These are phyloP conservation scores for Solenopsis fugax DNA, from an alignment of 1,140 invertebrate species.

Conservation along the genomic window DNA sequence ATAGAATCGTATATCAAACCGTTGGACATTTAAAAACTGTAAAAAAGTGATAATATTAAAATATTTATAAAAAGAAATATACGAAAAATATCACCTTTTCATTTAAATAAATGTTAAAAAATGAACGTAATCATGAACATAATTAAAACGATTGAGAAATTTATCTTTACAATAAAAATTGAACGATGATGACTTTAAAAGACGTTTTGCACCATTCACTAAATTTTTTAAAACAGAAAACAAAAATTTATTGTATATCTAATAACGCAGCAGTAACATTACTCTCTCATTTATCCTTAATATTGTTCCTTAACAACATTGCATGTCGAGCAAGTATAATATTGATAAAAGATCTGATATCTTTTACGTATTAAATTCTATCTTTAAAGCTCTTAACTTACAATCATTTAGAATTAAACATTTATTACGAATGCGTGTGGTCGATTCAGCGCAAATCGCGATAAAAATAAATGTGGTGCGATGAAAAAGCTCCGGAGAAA, in stretches of 20 bases:
- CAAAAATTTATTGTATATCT: conserved; percentile 25
- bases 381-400: conserved; percentile 48
- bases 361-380: conserved; percentile 17
- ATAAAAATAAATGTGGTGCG: conserved; percentile 48
- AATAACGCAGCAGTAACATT: conserved; percentile 46
- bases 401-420: conserved; percentile 60
- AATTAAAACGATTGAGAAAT: conserved; percentile 21
- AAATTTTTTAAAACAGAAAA: conserved; percentile 36
- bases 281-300: conserved; percentile 42
- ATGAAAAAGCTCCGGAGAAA: conserved; percentile 44
- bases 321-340: conserved; percentile 5
- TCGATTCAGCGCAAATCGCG: conserved; percentile 24
- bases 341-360: conserved; percentile 39
- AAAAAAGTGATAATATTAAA: conserved; percentile 42
- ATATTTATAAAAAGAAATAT: conserved; percentile 27
- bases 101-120: conserved; percentile 54
- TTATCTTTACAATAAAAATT: conserved; percentile 19
- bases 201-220: conserved; percentile 33
- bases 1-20: conserved; percentile 42
- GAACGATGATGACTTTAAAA: conserved; percentile 25
- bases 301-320: conserved; percentile 9
- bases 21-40: conserved; percentile 4
- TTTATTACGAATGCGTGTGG: conserved; percentile 28
- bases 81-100: conserved; percentile 47
- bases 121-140: conserved; percentile 58